Percentiles rank a stretch among this genome's conserved stretches.
Evolutionary conservation across 2,113 vertebrate species (phyloP).

Genomic region (Channa argus): DNA sequence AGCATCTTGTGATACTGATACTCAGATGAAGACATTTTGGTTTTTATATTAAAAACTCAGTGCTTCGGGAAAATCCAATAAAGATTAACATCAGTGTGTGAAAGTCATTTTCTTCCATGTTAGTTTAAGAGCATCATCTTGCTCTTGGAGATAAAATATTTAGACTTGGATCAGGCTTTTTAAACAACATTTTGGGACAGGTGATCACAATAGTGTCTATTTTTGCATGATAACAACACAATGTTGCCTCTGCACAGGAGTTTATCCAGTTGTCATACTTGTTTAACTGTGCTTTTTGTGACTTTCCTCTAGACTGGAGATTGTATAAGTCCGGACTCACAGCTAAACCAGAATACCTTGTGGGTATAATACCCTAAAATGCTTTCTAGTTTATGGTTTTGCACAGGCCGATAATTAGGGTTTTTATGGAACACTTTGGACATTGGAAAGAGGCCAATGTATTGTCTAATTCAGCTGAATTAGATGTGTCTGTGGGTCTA

Average conservation of each 20-base stretch:
- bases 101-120: neutral
- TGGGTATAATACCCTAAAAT: neutral
- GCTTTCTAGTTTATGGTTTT: constrained; percentile 10
- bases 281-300: constrained; percentile 7
- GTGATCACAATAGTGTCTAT: neutral
- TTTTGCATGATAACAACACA: constrained; percentile 1
- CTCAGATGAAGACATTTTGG: constrained; percentile 22
- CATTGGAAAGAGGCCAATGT: neutral
- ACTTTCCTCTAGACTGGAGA: neutral
- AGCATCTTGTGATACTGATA: neutral
- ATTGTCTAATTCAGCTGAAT: constrained; percentile 2
- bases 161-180: neutral
- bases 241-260: constrained; percentile 19
- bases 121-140: constrained; percentile 6
- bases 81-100: constrained; percentile 2
- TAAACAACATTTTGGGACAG: constrained; percentile 26
- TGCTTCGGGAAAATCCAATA: neutral
- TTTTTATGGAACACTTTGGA: too few relatives aligned
- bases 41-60: neutral
- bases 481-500: neutral
- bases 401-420: neutral
- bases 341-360: constrained; percentile 11
- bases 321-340: constrained; percentile 2
- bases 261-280: constrained; percentile 8
- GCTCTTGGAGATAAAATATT: neutral